Conservation (phyloP, 2,797 vertebrate species). For the Catamblyrhynchus diadema region DNA sequence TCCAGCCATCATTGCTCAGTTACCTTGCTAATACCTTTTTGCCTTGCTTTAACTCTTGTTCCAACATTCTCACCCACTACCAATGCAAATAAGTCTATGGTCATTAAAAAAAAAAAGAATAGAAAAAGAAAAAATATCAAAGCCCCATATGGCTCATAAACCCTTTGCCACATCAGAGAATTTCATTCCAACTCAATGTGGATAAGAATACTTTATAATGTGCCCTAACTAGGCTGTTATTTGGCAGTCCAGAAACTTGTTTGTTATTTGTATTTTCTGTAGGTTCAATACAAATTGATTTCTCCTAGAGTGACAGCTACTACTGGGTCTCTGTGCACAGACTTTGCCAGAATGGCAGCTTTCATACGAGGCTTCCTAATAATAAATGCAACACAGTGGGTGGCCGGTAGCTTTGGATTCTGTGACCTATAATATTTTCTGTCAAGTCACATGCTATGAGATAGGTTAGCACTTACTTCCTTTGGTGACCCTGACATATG, state of each 20-base stretch:
- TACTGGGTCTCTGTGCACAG: constrained; percentile 2
- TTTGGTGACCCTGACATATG: background rate
- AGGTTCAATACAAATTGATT: background rate
- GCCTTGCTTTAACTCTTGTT: background rate
- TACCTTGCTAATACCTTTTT: background rate
- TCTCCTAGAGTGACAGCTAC: background rate
- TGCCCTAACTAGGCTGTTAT: background rate
- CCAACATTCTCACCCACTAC: background rate
- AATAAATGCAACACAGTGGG: constrained; percentile 7
- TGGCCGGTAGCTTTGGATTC: background rate
- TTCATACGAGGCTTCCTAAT: background rate
- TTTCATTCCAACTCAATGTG: background rate
- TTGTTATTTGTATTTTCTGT: constrained; percentile 8
- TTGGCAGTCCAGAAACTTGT: background rate
- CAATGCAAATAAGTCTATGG: background rate
- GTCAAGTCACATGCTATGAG: constrained; percentile 29
- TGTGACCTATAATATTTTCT: constrained; percentile 39
- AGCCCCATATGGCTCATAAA: background rate
- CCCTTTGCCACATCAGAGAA: background rate
- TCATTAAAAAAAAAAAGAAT: background rate
- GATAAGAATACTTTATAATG: constrained; percentile 2
- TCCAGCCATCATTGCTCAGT: background rate
- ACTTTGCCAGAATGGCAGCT: constrained; percentile 10
- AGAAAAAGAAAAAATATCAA: background rate
- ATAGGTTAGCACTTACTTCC: constrained; percentile 22